Conservation (phyloP, 2,113 vertebrate species). For the Zosterops borbonicus region DNA sequence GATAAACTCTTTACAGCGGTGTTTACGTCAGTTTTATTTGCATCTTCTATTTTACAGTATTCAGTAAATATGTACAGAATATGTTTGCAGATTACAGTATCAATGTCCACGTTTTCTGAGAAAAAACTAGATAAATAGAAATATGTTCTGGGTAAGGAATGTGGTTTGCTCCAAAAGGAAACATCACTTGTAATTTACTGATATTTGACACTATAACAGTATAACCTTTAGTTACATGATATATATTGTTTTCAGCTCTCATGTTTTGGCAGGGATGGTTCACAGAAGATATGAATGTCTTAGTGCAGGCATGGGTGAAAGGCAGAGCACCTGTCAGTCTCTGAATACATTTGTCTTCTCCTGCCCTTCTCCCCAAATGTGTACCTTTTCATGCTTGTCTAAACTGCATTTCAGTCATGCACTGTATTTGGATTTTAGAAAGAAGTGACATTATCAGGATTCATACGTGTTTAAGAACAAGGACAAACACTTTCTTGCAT, state of each 20-base stretch:
- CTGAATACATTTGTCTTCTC: not conserved
- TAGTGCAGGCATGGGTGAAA: not conserved
- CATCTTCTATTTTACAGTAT: not conserved
- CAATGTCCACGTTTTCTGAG: not conserved
- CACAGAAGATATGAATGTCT: not conserved
- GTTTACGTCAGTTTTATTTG: not conserved
- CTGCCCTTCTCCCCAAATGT: not conserved
- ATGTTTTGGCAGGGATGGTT: not conserved
- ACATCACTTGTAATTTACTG: not conserved
- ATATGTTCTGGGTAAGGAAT: not conserved
- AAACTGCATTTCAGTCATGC: not conserved
- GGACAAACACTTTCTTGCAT: not conserved
- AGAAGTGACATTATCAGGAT: not conserved
- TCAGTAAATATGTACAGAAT: not conserved
- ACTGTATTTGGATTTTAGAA: not conserved
- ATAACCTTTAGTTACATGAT: not conserved
- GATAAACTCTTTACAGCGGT: not conserved
- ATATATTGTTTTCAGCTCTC: not conserved
- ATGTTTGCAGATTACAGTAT: not conserved
- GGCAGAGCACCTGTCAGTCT: conserved; percentile 23
- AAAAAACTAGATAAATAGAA: not conserved
- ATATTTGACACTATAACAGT: not conserved
- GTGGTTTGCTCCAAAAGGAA: not conserved
- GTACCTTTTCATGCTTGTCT: not conserved
- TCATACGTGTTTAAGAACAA: not conserved